Evolutionary conservation across 64 coral and sea anemone genomes (phyloP).

Genomic region (Stichodactyla helianthus): DNA sequence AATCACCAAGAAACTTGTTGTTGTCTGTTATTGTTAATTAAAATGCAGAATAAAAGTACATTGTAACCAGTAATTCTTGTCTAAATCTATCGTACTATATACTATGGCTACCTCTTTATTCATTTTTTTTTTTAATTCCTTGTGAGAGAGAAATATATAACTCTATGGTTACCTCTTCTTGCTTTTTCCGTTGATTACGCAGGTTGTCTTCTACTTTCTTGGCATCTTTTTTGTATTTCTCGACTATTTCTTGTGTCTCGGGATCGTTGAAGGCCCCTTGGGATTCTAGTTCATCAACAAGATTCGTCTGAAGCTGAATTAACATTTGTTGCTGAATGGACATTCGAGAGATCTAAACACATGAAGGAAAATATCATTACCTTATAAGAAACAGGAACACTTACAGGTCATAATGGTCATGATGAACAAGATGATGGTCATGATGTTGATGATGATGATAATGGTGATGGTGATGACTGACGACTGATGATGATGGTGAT

Average conservation of each 20-base stretch:
- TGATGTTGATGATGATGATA: not conserved
- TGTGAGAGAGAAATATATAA: not conserved
- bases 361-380: not conserved
- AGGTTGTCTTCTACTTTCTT: constrained; percentile 81
- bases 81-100: too few relatives aligned
- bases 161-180: constrained; percentile 59
- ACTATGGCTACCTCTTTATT: too few relatives aligned
- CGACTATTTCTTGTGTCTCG: constrained; percentile 76
- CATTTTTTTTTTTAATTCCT: too few relatives aligned
- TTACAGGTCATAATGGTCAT: not conserved
- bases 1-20: too few relatives aligned
- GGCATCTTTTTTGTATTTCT: constrained; percentile 84
- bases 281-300: constrained; percentile 86
- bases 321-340: constrained; percentile 69
- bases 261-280: constrained; percentile 66
- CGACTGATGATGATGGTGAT: not conserved
- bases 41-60: too few relatives aligned
- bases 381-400: not conserved
- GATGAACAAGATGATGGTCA: not conserved
- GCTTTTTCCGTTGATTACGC: constrained; percentile 69
- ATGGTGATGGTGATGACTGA: not conserved
- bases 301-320: constrained; percentile 60
- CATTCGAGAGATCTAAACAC: constrained; percentile 69
- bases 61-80: too few relatives aligned
- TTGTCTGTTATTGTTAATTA: too few relatives aligned